Base-by-base conservation (phyloP, 2,888 invertebrate species). In the Lasioglossum lativentre region DNA sequence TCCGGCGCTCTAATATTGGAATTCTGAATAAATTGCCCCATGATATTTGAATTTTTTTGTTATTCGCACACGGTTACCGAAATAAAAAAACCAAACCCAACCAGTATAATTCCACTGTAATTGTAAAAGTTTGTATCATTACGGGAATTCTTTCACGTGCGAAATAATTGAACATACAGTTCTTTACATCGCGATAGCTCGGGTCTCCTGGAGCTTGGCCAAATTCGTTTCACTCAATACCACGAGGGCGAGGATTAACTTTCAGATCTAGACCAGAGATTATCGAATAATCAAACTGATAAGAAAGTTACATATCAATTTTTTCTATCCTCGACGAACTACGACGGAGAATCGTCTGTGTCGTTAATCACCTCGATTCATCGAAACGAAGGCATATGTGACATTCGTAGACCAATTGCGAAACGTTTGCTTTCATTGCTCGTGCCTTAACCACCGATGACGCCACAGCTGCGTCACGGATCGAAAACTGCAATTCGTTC, bases 201-300 rank as follows among this genome's bases (percentile, higher is more conserved):
- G 63, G 30, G 30, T 30, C 63, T 63, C 2, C 63, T 63, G 63
- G 63, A 63, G 63, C 63, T 19, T 30, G 63, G 63, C 63, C 63
- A 63, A 63, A 63, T 63, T 63, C 63, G 63, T 63, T 63, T 63
- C 63, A 63, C 30, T 63, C 63, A 19, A 63, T 63, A 63, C 30
- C 63, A 3, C 63, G 27, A 30, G 63, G 63, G 30, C 63, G 63
- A 30, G 63, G 30, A 63, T 63, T 63, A 63, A 63, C 63, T 63
- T 63, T 63, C 30, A 63, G 63, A 63, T 63, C 63, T 63, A 63
- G 63, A 63, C 63, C 63, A 63, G 34, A 63, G 63, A 63, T 63
- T 63, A 63, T 63, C 63, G 63, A 63, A 63, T 63, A 63, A 63
- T 63, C 63, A 63, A 63, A 63, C 63, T 63, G 63, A 63, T 63